Evolutionary conservation across 2,113 vertebrate genomes (phyloP).

Genomic region (Serinus canaria): DNA sequence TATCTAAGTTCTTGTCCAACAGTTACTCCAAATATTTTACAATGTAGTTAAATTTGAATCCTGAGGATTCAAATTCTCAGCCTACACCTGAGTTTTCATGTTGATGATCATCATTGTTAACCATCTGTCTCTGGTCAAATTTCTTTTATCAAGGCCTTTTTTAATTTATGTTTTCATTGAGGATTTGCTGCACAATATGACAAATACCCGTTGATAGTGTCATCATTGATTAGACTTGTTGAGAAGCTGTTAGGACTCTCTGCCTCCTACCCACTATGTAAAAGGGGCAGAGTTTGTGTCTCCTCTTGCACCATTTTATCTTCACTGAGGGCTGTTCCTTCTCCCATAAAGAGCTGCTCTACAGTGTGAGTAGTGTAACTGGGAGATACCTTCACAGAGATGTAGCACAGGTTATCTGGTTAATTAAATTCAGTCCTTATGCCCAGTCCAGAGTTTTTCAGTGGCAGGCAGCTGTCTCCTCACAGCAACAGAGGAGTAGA

Average conservation of each 20-base stretch:
- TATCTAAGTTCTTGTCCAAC: neutral
- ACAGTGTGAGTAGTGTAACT: neutral
- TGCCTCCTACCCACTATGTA: neutral
- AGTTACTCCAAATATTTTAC: neutral
- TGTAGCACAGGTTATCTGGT: neutral
- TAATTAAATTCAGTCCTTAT: neutral
- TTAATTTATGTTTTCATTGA: neutral
- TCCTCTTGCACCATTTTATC: neutral
- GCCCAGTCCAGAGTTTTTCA: neutral
- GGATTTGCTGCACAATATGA: neutral
- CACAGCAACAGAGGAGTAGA: neutral
- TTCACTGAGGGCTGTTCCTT: neutral
- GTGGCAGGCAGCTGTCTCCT: neutral
- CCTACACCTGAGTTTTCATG: neutral
- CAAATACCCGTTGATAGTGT: neutral
- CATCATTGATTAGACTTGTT: neutral
- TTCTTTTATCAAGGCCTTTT: neutral
- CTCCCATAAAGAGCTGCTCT: neutral
- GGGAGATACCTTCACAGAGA: neutral
- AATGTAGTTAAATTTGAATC: neutral
- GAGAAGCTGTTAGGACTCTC: neutral
- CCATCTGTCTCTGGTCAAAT: neutral
- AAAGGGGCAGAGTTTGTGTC: neutral
- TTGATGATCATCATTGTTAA: neutral
- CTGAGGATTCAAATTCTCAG: neutral